Percentiles rank a stretch among this genome's conserved stretches.
Evolutionary conservation across 2,113 vertebrate genomes (phyloP).

Genomic region (Hemibagrus wyckioides): DNA sequence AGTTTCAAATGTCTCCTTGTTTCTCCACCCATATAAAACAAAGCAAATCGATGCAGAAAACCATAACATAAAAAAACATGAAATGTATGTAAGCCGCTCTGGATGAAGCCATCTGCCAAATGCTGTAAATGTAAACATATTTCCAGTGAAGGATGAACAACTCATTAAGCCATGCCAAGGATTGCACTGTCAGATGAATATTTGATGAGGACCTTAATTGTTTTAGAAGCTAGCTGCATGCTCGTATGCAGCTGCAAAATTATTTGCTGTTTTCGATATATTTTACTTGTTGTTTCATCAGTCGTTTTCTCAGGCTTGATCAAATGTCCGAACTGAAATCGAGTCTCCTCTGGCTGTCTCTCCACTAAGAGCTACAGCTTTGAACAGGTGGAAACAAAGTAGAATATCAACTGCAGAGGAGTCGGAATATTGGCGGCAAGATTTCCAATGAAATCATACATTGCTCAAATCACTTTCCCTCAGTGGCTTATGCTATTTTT

Average conservation of each 20-base stretch:
- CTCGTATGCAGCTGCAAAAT: neutral
- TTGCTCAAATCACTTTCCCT: constrained; percentile 9
- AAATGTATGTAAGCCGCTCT: neutral
- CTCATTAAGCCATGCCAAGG: neutral
- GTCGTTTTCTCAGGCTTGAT: neutral
- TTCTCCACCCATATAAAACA: neutral
- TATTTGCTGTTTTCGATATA: neutral
- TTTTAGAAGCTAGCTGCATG: neutral
- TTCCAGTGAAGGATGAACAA: neutral
- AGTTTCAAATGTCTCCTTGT: neutral
- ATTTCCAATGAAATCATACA: constrained; percentile 25
- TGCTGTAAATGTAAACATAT: neutral
- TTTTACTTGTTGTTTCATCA: neutral
- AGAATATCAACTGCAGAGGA: neutral
- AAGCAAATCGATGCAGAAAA: neutral
- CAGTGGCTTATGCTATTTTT: constrained; percentile 23
- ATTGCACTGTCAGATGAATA: neutral
- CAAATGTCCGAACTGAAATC: neutral
- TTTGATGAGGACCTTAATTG: neutral
- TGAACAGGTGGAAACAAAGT: neutral
- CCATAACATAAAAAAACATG: neutral
- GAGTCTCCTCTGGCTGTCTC: neutral
- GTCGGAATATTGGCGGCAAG: neutral
- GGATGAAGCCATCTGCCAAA: constrained; percentile 8
- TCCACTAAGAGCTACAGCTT: neutral